Percentiles rank a stretch among this genome's conserved stretches.
phyloP scores from a whole-genome alignment of 2,888 invertebrate species.

The Drosophila mettleri region DNA sequence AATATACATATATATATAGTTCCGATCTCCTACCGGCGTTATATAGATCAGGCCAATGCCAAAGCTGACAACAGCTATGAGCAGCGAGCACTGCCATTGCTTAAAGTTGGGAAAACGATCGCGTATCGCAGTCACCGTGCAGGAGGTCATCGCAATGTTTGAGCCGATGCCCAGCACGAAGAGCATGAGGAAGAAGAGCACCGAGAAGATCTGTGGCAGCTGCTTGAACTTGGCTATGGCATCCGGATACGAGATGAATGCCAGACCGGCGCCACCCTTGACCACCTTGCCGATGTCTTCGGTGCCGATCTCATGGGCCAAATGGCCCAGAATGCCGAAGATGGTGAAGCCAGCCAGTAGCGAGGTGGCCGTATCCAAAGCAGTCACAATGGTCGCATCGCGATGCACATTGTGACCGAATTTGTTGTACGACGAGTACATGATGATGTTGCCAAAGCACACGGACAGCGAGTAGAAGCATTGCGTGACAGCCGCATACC shows the following conservation, averaged over 20 bases:
- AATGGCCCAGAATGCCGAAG: slow-evolving; percentile 87
- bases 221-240: slow-evolving; percentile 86
- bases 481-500: slow-evolving; percentile 89
- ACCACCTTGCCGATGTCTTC: slow-evolving; percentile 86
- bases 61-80: slow-evolving; percentile 86
- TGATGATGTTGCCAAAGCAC: slow-evolving; percentile 88
- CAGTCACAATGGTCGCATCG: slow-evolving; percentile 87
- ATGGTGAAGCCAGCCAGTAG: slow-evolving; percentile 87
- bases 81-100: slow-evolving; percentile 86
- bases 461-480: slow-evolving; percentile 88
- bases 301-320: slow-evolving; percentile 86
- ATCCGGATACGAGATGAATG: slow-evolving; percentile 87
- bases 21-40: slow-evolving; percentile 87
- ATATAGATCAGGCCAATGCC: slow-evolving; percentile 87
- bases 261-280: slow-evolving; percentile 86
- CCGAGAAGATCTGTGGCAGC: slow-evolving; percentile 87
- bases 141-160: slow-evolving; percentile 86
- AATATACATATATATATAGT: neutral
- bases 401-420: slow-evolving; percentile 88
- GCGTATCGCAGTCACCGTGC: slow-evolving; percentile 85
- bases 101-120: slow-evolving; percentile 85
- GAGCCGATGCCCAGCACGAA: slow-evolving; percentile 87
- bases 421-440: slow-evolving; percentile 88
- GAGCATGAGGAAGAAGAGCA: slow-evolving; percentile 87
- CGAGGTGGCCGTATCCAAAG: slow-evolving; percentile 87